Conservation (phyloP, 2,888 invertebrate species). For the Fragum sueziense region DNA sequence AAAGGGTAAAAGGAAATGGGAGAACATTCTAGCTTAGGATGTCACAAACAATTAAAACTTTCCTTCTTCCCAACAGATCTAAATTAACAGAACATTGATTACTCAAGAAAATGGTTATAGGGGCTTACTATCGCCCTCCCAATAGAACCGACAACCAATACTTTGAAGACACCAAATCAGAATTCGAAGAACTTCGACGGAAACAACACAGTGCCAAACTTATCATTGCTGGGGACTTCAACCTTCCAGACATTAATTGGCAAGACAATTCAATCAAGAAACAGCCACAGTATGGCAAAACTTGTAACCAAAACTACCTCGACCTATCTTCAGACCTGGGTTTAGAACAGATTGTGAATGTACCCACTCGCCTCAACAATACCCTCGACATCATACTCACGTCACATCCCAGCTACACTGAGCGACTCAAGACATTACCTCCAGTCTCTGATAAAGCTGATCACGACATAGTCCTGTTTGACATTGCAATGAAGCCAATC, state of each 20-base stretch:
- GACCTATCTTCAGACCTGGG: slow-evolving; percentile 27
- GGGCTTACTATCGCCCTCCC: no score
- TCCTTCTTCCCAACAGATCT: no score
- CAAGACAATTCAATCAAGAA: slow-evolving; percentile 17
- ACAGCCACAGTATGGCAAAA: slow-evolving; percentile 9
- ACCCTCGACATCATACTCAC: slow-evolving; percentile 41
- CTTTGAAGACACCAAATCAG: no score
- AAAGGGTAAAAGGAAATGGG: no score
- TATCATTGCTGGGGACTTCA: slow-evolving; percentile 30
- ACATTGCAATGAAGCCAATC: slow-evolving; percentile 19
- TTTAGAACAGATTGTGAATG: slow-evolving; percentile 43
- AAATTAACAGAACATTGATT: no score
- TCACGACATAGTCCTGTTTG: slow-evolving; percentile 46
- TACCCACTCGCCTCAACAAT: slow-evolving; percentile 43
- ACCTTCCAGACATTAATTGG: slow-evolving; percentile 36
- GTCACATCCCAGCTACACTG: slow-evolving; percentile 36
- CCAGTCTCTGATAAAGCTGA: slow-evolving; percentile 38
- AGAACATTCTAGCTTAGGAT: no score
- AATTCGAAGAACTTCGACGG: neutral
- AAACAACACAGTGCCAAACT: neutral
- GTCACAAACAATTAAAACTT: no score
- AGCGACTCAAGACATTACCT: slow-evolving; percentile 40
- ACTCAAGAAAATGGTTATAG: no score
- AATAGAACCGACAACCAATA: no score
- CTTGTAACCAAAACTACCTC: slow-evolving; percentile 31